Evolutionary conservation across 2,797 vertebrate species (phyloP).

Genomic region (Diglossa cyanea): DNA sequence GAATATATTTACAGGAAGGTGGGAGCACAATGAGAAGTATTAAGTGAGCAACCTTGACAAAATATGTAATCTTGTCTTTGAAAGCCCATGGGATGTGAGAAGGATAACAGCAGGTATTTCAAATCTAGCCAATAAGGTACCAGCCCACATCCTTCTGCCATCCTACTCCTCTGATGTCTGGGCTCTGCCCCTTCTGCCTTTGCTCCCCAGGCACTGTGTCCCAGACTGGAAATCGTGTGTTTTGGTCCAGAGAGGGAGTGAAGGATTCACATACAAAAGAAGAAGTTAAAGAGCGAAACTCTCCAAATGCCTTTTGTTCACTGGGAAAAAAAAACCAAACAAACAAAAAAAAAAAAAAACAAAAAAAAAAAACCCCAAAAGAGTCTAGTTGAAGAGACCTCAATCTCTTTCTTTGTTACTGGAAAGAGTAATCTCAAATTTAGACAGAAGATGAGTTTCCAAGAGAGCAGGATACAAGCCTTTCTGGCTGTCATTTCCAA

Average conservation of each 20-base stretch:
- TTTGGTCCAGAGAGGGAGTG: background rate
- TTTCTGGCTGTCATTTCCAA: background rate
- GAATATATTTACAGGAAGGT: background rate
- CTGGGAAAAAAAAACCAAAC: background rate
- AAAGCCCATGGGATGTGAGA: background rate
- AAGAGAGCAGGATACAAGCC: background rate
- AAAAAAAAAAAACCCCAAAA: background rate
- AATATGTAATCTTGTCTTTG: background rate
- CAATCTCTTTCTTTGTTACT: background rate
- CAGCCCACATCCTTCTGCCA: background rate
- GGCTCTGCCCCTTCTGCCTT: background rate
- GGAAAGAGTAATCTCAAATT: background rate
- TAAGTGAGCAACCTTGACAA: background rate
- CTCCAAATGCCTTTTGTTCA: background rate
- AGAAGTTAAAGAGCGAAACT: background rate
- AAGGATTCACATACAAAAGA: background rate
- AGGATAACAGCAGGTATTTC: background rate
- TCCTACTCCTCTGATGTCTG: rapidly evolving
- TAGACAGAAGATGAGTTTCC: background rate
- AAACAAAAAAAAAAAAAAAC: background rate
- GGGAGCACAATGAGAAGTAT: background rate
- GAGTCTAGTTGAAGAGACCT: background rate
- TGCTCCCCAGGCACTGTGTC: background rate
- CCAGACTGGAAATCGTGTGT: rapidly evolving
- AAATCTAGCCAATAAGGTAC: background rate